Base-by-base conservation (phyloP, 2,888 invertebrate genomes). In the Oscheius sp. region DNA sequence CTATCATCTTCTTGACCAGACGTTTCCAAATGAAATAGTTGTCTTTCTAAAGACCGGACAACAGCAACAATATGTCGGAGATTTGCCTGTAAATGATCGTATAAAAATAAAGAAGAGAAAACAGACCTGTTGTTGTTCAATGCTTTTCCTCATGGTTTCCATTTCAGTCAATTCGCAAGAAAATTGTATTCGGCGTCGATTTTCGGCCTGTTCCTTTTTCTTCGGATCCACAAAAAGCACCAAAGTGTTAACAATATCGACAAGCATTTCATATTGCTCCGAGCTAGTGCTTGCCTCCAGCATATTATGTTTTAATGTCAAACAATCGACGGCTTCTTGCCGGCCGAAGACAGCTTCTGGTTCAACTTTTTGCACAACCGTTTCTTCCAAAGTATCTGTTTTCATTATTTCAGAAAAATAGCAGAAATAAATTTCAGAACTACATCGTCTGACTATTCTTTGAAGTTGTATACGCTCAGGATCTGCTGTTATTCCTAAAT, bases 191-290 rank as follows among this genome's bases (percentile, higher is more conserved):
- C 77, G 69, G 18, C 79, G 35, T 23, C 81, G 35, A 41, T 93
- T 91, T 95, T 96, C 86, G 18, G 85, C 85, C 55, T 85, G 88
- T 66, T 78, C 89, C 87, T 96, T 94, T 71, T 96, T 92, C 88
- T 95, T 94, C 0, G 98, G 97, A 89, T 98, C 98, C 72, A 98
- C 96, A 89, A 95, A 96, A 0, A 99, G 91, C 69, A 99, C 91
- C 41, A 99, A 92, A 91, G 98, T 97, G 91, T 99, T 99, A 2
- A 99, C 94, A 84, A 99, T 94, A 90, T 99, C 99, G 86, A 99
- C 91, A 49, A 99, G 92, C 95, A 98, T 97, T 1, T 94, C 94
- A 89, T 97, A 98, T 92, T 80, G 80, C 18, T 80, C 78, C 3
- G 81, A 80, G 55, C 78, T 80, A 13, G 77, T 76, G 6, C 78